A percentile compares a stretch with the other conserved stretches of the same genome.
These are phyloP conservation scores for Hesperophylax magnus DNA, from an alignment of 1,140 invertebrate genomes.

Conservation along the genomic window DNA sequence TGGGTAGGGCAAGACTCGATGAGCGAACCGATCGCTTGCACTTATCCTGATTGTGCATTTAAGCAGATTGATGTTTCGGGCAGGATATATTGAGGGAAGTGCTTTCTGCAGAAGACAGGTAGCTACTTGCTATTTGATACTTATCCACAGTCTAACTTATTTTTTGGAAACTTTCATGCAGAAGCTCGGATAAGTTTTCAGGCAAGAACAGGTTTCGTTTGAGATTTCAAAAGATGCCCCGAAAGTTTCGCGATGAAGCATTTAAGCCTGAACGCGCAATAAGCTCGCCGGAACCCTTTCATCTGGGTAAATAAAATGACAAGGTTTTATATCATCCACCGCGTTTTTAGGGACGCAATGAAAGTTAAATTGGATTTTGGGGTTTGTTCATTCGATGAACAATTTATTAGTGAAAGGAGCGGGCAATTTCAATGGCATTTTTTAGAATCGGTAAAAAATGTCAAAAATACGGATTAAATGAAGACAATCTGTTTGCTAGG, in stretches of 20 bases:
- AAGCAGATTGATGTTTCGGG: conserved; percentile 56
- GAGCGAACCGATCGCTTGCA: conserved; percentile 52
- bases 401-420: neutral
- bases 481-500: too few species aligned
- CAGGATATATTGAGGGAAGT: conserved; percentile 48
- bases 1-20: neutral
- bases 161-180: conserved; percentile 50
- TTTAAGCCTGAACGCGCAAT: conserved; percentile 52
- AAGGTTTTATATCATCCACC: conserved; percentile 10
- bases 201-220: conserved; percentile 48
- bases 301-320: conserved; percentile 22
- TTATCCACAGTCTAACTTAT: neutral
- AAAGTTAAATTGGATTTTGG: neutral
- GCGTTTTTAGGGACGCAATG: too few species aligned
- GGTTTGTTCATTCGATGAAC: conserved; percentile 6
- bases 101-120: conserved; percentile 51
- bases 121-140: neutral
- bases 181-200: conserved; percentile 41
- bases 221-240: conserved; percentile 52
- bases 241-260: conserved; percentile 50
- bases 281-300: conserved; percentile 8
- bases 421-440: neutral
- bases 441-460: too few species aligned
- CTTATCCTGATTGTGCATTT: conserved; percentile 58
- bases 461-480: too few species aligned